These are phyloP conservation scores for Lacanobia oleracea DNA, from an alignment of 2,888 invertebrate genomes.

Conservation along the genomic window DNA sequence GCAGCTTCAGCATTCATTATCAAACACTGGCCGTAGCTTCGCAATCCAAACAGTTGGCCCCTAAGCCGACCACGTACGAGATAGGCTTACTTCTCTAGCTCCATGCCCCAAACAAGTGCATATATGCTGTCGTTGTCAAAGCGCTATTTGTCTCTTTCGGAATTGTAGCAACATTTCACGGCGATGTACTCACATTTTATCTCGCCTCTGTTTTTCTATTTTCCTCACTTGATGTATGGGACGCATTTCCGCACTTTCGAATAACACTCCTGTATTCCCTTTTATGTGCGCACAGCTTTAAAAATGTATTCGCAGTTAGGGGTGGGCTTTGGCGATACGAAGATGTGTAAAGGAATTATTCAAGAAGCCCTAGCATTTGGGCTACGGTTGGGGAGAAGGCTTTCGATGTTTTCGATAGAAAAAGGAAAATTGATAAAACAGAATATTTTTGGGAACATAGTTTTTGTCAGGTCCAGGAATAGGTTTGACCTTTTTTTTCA, in stretches of 20 bases:
- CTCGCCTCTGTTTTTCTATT: constrained; percentile 87
- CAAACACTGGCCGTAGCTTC: constrained; percentile 26
- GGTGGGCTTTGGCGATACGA: constrained; percentile 75
- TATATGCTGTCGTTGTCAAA: constrained; percentile 79
- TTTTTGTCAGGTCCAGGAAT: constrained; percentile 1
- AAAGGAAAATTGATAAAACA: constrained; percentile 37
- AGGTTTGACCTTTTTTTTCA: background rate
- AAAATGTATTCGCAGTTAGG: constrained; percentile 86
- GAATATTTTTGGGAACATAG: constrained; percentile 26
- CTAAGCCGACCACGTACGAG: constrained; percentile 30
- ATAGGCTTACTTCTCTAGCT: constrained; percentile 24
- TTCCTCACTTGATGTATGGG: constrained; percentile 88
- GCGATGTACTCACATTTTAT: constrained; percentile 87
- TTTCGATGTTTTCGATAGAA: constrained; percentile 44
- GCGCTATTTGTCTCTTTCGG: constrained; percentile 84
- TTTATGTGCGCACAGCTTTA: constrained; percentile 87
- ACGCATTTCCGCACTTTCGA: constrained; percentile 89
- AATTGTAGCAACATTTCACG: constrained; percentile 87
- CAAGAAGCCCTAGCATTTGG: constrained; percentile 69
- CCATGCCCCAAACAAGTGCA: constrained; percentile 67
- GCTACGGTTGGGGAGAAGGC: constrained; percentile 33
- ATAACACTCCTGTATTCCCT: constrained; percentile 87
- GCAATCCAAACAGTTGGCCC: constrained; percentile 35
- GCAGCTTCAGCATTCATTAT: constrained; percentile 52
- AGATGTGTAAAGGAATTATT: constrained; percentile 80